Base-by-base conservation (phyloP, 2,888 invertebrate species). In the Empis stercorea region DNA sequence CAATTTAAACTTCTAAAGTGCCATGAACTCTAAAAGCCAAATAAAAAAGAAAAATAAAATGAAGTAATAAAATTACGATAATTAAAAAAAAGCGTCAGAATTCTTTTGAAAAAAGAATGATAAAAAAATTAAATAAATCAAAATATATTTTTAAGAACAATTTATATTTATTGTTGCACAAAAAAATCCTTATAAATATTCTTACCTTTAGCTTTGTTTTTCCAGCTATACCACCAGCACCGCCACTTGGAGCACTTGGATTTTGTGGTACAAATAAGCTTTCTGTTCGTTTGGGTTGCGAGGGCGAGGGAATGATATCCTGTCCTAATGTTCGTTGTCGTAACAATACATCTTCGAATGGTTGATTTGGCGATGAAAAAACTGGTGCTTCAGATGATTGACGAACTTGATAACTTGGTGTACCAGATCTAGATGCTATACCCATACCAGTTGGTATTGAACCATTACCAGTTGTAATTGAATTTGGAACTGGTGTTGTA, bases 211-310 rank as follows among this genome's bases (percentile, higher is more conserved):
- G 65, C 58, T 65, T 67, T 57, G 68, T 69, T 54, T 61, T 63
- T 50, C 73, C 74, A 10, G 68, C 72, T 30, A 68, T 73, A 30
- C 70, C 71, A 45, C 70, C 72, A 15, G 66, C 67, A 16, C 65
- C 63, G 54, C 59, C 62, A 13, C 70, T 63, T 51, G 74, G 62
- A 51, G 74, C 72, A 52, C 71, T 73, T 43, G 79, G 78, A 59
- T 75, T 73, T 17, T 72, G 71, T 45, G 77, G 74, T 59, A 88
- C 80, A 70, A 83, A 91, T 59, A 92, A 75, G 65, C 91, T 91
- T 71, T 92, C 92, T 53, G 91, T 91, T 61, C 92, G 78, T 70
- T 92, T 91, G 49, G 91, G 91, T 67, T 89, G 87, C 61, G 83
- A 83, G 50, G 79, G 81, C 57, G 89, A 89, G 52, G 89, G 88